Evolutionary conservation across 2,113 vertebrate genomes (phyloP).

Genomic region (Piaya cayana): DNA sequence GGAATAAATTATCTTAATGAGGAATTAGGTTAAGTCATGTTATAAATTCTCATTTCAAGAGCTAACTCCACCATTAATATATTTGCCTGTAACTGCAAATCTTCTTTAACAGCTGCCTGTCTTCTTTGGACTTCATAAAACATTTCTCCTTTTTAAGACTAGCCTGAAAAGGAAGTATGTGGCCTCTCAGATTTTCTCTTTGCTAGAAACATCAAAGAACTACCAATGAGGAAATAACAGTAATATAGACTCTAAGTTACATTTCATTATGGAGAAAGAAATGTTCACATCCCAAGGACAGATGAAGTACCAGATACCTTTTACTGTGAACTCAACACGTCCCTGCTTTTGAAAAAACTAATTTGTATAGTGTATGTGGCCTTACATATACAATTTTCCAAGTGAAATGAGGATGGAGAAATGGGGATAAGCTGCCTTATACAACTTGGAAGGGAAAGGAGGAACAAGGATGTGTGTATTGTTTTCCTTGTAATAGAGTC

Average conservation of each 20-base stretch:
- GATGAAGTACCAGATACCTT: background rate
- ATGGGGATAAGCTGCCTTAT: background rate
- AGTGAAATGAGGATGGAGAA: background rate
- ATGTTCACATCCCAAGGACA: background rate
- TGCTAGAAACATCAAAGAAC: background rate
- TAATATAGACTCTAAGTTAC: background rate
- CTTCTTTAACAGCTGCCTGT: conserved; percentile 56
- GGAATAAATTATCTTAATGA: conserved; percentile 69
- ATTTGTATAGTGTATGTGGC: background rate
- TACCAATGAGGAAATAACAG: background rate
- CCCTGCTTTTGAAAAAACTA: background rate
- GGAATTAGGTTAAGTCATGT: conserved; percentile 62
- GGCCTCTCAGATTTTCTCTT: background rate
- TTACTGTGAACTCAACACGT: background rate
- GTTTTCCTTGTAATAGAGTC: background rate
- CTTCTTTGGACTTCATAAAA: background rate
- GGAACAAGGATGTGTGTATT: background rate
- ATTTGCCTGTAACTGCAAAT: conserved; percentile 57
- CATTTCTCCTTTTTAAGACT: background rate
- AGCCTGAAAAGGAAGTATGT: background rate
- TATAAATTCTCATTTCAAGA: conserved; percentile 63
- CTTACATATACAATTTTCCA: background rate
- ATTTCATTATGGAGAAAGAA: background rate
- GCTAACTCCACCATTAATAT: conserved; percentile 48
- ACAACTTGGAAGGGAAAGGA: background rate